Base-by-base conservation (phyloP, 2,888 invertebrate species). In the Gasteruption jaculator region DNA sequence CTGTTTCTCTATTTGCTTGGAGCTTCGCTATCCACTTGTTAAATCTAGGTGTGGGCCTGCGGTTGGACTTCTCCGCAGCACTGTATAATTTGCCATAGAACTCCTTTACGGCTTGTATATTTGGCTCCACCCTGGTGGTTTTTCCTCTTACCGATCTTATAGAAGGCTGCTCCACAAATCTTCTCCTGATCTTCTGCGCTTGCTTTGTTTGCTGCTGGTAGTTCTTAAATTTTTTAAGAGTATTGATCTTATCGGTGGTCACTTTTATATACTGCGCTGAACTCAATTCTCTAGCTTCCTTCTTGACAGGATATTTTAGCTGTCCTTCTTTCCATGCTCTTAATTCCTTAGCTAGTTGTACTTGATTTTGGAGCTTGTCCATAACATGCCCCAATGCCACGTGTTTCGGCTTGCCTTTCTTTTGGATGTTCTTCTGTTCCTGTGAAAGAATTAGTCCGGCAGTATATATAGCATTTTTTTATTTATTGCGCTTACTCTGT, bases 391-490 rank as follows among this genome's bases (percentile, higher is more conserved):
- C 14, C 5, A 38, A 26, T 2, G 25, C 14, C 7, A 19, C 32
- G 10, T 38, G 32, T 3, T 43, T 39, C 11, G 38, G 39, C 16
- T 32, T 32, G 6, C 3, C 12, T 15, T 3, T 12, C n/a, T 3
- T 12, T n/a, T 7, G 26, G 1, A 8, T 33, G 2, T 11, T n/a
- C 1, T 24, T 2, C 3, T 15, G 3, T 10, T 39, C 43, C 8
- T 26, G 33, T n/a, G 33, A 10, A 1, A 33, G n/a, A 6, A 33
- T 7, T 7, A 18, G 5, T 3, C 27, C 38, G 0, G 33, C 34
- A 4, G 43, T 29, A 26, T 27, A 33, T 33, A 43, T 39, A 1
- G 33, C 43, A 2, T 16, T 33, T 10, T 43, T 39, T 1, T 27
- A 32, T 3, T 26, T 32, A 3, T 43, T 29, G 2, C 33, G 2